These are phyloP conservation scores for Apis florea DNA, from an alignment of 1,140 invertebrate species.

Conservation along the genomic window DNA sequence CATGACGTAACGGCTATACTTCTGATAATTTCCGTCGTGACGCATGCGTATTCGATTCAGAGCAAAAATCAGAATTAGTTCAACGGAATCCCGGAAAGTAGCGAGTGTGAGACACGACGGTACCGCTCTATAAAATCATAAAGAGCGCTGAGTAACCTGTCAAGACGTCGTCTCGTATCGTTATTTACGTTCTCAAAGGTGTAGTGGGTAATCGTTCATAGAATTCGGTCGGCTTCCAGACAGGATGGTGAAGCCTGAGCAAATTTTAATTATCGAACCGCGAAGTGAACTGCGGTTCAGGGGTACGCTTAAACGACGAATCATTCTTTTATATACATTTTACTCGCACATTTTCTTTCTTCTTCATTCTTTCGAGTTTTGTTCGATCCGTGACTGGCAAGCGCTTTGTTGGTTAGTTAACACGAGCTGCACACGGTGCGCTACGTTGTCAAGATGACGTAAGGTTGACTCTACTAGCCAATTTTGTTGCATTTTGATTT, in stretches of 20 bases:
- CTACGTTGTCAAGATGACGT: constrained; percentile 68
- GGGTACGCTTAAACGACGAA: constrained; percentile 79
- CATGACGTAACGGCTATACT: constrained; percentile 67
- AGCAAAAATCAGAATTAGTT: constrained; percentile 72
- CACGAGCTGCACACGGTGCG: constrained; percentile 46
- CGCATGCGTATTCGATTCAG: constrained; percentile 75
- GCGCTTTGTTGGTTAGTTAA: constrained; percentile 29
- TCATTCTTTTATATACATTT: constrained; percentile 30
- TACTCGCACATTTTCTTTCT: neutral
- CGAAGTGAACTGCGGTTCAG: constrained; percentile 87
- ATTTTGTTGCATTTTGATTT: constrained; percentile 37
- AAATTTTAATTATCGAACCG: constrained; percentile 87
- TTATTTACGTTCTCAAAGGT: constrained; percentile 37
- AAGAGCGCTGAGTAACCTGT: constrained; percentile 43
- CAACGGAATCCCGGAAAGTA: constrained; percentile 72
- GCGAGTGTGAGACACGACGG: constrained; percentile 60
- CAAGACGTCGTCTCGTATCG: constrained; percentile 49
- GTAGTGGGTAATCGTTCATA: constrained; percentile 39
- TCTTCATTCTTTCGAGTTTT: neutral
- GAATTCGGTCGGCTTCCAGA: constrained; percentile 42
- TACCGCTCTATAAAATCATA: constrained; percentile 59
- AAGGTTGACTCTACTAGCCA: constrained; percentile 52
- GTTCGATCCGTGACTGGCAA: constrained; percentile 8
- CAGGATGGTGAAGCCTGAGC: constrained; percentile 81
- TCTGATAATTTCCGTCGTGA: constrained; percentile 71